Conservation (phyloP, 2,888 invertebrate genomes). For the Amblyteles armatorius region DNA sequence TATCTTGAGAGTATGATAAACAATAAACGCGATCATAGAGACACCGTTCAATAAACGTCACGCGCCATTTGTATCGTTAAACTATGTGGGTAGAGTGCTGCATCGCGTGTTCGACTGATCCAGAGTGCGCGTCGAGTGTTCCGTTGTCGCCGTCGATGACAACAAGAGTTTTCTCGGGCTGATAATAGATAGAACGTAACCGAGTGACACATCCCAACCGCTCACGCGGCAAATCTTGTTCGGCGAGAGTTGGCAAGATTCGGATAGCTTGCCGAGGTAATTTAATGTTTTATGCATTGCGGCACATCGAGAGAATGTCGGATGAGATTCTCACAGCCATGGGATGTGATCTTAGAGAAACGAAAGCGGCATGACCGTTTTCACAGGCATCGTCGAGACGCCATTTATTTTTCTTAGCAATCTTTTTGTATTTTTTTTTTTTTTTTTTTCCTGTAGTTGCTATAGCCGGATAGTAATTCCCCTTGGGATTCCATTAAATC, state of each 20-base stretch:
- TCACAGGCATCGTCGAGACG: conserved; percentile 11
- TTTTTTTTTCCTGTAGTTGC: background rate
- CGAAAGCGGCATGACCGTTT: background rate
- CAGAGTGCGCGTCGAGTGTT: conserved; percentile 47
- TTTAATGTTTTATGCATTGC: background rate
- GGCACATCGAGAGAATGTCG: background rate
- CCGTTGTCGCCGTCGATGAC: conserved; percentile 30
- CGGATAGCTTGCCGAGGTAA: background rate
- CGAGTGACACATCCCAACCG: background rate
- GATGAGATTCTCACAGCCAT: background rate
- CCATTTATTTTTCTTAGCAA: conserved; percentile 36
- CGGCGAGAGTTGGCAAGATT: background rate
- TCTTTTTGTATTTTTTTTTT: background rate
- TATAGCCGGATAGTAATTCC: background rate
- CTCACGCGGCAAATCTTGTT: background rate
- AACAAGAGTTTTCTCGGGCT: conserved; percentile 23
- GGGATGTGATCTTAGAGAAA: conserved; percentile 21
- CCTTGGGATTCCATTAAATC: background rate
- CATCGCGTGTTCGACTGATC: conserved; percentile 37
- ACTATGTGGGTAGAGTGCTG: conserved; percentile 29
- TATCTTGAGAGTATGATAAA: background rate
- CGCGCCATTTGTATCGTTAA: background rate
- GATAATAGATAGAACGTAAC: conserved; percentile 17
- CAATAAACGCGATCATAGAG: background rate
- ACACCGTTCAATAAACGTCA: background rate